phyloP scores from a whole-genome alignment of 2,113 vertebrate genomes.

The Ranitomeya imitator region DNA sequence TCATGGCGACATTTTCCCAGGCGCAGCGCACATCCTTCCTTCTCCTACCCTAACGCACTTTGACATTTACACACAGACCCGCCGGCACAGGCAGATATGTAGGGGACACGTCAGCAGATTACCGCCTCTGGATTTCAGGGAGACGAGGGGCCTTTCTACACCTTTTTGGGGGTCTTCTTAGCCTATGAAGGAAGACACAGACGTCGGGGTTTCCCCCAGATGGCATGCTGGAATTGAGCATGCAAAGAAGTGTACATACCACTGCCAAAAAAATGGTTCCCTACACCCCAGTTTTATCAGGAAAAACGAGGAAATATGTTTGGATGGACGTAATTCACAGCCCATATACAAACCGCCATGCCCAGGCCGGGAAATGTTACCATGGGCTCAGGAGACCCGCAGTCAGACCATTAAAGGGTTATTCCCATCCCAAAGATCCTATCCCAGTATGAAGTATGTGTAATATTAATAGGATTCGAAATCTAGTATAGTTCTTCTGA shows the following conservation, averaged over 20 bases:
- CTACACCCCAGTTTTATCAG: no score
- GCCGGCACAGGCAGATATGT: not conserved
- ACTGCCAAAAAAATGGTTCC: not conserved
- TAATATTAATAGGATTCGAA: no score
- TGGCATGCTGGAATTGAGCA: not conserved
- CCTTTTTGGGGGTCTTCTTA: not conserved
- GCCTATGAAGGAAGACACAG: not conserved
- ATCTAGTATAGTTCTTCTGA: no score
- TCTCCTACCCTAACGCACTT: slow-evolving; percentile 1
- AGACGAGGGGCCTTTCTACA: not conserved
- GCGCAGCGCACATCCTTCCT: not conserved
- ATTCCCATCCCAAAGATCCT: no score
- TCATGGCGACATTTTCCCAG: not conserved
- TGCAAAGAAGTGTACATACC: not conserved
- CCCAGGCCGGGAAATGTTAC: no score
- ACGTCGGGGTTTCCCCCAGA: not conserved
- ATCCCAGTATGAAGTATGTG: no score
- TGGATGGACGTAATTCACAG: no score
- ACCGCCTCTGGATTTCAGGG: not conserved
- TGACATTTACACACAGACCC: slow-evolving; percentile 26
- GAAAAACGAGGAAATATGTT: no score
- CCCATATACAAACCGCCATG: no score
- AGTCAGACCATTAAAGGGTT: no score
- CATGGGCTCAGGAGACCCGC: no score
- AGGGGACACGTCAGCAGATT: not conserved